A percentile compares a stretch with the other conserved stretches of the same genome.
Conservation (phyloP, 2,888 invertebrate species). For the Bugulina stolonifera region DNA sequence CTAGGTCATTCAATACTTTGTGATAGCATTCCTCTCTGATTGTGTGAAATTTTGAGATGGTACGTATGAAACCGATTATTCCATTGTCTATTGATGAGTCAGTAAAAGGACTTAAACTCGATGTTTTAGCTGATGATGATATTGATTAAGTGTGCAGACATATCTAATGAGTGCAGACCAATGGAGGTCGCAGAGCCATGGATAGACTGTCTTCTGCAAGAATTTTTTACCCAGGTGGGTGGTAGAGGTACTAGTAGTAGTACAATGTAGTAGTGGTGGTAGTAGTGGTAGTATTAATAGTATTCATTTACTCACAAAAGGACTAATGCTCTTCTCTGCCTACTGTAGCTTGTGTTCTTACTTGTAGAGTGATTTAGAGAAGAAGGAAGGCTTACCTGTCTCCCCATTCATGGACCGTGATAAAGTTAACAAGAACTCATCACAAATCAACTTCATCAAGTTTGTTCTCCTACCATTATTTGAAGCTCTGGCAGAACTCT, state of each 20-base stretch:
- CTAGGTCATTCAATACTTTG: too few relatives aligned
- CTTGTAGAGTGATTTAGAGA: conserved; percentile 70
- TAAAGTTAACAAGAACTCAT: conserved; percentile 75
- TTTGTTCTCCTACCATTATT: conserved; percentile 73
- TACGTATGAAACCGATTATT: too few relatives aligned
- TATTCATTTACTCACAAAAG: not conserved
- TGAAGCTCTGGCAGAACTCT: conserved; percentile 69
- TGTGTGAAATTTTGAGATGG: too few relatives aligned
- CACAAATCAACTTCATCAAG: conserved; percentile 77
- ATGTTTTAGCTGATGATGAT: conserved; percentile 55
- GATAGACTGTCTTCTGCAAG: conserved; percentile 68
- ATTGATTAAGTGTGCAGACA: conserved; percentile 76
- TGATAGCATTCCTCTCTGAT: too few relatives aligned
- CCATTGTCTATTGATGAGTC: too few relatives aligned
- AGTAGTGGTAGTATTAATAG: not conserved
- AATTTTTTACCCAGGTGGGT: conserved; percentile 50
- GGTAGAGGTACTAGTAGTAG: too few relatives aligned
- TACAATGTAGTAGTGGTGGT: not conserved
- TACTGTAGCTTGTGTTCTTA: not conserved
- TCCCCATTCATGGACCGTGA: conserved; percentile 82
- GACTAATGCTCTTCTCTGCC: not conserved
- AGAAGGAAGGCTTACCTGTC: conserved; percentile 73
- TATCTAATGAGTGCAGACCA: conserved; percentile 75
- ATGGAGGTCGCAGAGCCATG: conserved; percentile 78
- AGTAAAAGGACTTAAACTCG: too few relatives aligned